These are phyloP conservation scores for Microplitis deprimator DNA, from an alignment of 2,888 invertebrate species.

Conservation along the genomic window DNA sequence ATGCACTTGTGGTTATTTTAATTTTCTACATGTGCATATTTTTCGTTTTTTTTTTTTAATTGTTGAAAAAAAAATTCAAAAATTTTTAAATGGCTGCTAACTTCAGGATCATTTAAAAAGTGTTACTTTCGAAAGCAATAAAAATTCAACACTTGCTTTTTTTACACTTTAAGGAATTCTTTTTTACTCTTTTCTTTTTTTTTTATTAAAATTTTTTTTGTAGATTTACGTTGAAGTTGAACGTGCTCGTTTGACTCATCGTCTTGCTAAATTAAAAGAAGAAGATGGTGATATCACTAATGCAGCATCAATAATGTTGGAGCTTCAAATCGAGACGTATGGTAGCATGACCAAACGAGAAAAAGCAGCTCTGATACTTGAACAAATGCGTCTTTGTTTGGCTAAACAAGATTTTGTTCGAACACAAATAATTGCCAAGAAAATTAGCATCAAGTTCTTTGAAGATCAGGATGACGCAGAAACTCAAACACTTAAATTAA, in stretches of 20 bases:
- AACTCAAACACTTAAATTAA: conserved; percentile 50
- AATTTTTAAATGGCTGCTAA: too few species aligned
- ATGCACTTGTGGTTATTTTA: too few species aligned
- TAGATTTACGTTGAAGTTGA: conserved; percentile 99
- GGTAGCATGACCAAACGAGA: conserved; percentile 99
- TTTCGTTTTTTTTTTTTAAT: too few species aligned
- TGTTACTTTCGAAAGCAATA: not conserved
- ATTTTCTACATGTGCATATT: too few species aligned
- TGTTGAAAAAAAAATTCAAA: too few species aligned
- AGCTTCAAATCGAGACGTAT: conserved; percentile 97
- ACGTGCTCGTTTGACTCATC: conserved; percentile 94
- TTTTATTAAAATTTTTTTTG: conserved; percentile 42
- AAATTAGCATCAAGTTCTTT: conserved; percentile 97
- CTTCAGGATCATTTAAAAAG: too few species aligned
- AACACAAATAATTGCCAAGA: conserved; percentile 98
- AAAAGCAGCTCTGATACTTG: conserved; percentile 95
- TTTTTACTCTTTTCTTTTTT: not conserved
- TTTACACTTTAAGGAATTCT: too few species aligned
- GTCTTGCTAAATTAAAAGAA: conserved; percentile 87
- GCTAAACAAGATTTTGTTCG: conserved; percentile 96
- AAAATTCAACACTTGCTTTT: too few species aligned
- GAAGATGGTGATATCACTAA: conserved; percentile 87
- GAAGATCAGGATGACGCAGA: conserved; percentile 80
- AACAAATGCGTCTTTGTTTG: conserved; percentile 98
- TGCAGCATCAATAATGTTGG: conserved; percentile 95